phyloP scores from a whole-genome alignment of 2,113 vertebrate species.

The Anoura caudifer region DNA sequence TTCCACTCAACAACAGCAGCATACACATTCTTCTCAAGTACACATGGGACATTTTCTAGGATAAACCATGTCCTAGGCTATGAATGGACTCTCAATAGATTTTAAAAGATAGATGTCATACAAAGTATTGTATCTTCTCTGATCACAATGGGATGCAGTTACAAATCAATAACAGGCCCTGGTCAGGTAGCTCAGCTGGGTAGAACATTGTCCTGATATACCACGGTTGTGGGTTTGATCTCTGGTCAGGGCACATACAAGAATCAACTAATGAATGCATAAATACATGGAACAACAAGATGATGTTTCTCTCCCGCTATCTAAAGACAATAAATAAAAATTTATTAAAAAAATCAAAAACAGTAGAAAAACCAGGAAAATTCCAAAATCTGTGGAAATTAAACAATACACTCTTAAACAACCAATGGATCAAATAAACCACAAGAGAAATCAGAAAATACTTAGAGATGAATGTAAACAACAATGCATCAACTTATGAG shows the following conservation, averaged over 20 bases:
- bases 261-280: too few species aligned
- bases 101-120: neutral
- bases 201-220: too few species aligned
- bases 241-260: too few species aligned
- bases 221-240: too few species aligned
- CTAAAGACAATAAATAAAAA: too few species aligned
- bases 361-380: neutral
- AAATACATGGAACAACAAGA: too few species aligned
- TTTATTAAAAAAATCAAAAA: neutral
- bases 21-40: neutral
- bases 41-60: neutral
- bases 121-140: neutral
- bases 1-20: neutral
- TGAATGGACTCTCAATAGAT: neutral
- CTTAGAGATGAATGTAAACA: neutral
- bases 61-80: neutral
- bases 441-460: neutral
- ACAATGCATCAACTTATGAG: neutral
- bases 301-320: too few species aligned
- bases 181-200: too few species aligned
- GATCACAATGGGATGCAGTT: neutral
- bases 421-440: neutral
- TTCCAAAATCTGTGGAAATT: neutral
- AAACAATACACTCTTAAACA: neutral
- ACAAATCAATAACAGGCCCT: neutral